Evolutionary conservation across 2,797 vertebrate species (phyloP).

Genomic region (Pachyuromys duprasi): DNA sequence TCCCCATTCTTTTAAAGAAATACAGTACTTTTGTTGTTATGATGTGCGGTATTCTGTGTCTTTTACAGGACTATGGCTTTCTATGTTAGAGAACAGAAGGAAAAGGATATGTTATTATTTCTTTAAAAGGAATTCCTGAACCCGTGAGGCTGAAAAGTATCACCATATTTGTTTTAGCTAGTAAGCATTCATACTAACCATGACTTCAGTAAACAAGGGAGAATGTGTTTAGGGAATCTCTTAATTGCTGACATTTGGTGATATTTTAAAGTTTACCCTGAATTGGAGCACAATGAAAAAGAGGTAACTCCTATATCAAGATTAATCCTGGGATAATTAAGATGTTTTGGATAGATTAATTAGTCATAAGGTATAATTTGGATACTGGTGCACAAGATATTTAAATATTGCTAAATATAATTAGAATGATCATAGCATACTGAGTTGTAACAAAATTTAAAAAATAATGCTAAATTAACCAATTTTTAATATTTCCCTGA

Average conservation of each 20-base stretch:
- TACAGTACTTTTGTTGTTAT: constrained; percentile 11
- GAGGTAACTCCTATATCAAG: constrained; percentile 11
- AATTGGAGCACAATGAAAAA: constrained; percentile 32
- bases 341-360: neutral
- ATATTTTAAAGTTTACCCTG: constrained; percentile 30
- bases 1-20: constrained; percentile 55
- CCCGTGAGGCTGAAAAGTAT: constrained; percentile 35
- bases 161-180: constrained; percentile 61
- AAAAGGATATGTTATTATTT: neutral
- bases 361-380: constrained; percentile 1
- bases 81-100: constrained; percentile 22
- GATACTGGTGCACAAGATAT: neutral
- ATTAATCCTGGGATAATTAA: constrained; percentile 11
- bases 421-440: constrained; percentile 53
- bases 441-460: constrained; percentile 47
- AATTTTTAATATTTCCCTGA: neutral
- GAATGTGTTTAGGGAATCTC: constrained; percentile 36
- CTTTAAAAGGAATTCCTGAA: constrained; percentile 59
- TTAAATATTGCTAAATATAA: constrained; percentile 46
- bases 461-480: constrained; percentile 44
- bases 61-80: constrained; percentile 44
- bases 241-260: neutral
- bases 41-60: neutral
- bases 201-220: constrained; percentile 46
- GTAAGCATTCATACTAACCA: constrained; percentile 37